Evolutionary conservation across 1,140 invertebrate genomes (phyloP).

Genomic region (Neodiprion lecontei): DNA sequence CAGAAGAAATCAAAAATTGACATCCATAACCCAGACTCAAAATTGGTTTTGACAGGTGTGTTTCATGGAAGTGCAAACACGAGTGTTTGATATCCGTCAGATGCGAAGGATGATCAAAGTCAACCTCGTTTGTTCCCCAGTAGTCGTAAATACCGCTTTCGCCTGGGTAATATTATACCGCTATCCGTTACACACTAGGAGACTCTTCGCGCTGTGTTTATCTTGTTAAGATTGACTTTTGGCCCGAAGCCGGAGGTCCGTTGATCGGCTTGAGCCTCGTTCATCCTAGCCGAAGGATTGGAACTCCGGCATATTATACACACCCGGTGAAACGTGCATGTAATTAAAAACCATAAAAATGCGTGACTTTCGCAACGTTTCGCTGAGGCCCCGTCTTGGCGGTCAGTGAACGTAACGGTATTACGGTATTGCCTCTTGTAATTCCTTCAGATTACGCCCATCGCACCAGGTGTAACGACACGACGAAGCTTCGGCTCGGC

Average conservation of each 20-base stretch:
- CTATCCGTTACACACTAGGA: not conserved
- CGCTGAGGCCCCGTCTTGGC: not conserved
- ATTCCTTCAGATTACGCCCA: not conserved
- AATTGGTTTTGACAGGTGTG: no score
- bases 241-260: not conserved
- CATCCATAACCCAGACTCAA: no score
- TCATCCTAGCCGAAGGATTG: not conserved
- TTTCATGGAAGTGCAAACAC: no score
- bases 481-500: no score
- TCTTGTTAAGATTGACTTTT: not conserved
- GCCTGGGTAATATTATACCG: not conserved
- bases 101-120: no score
- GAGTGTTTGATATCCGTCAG: no score
- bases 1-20: no score
- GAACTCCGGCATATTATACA: not conserved
- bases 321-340: not conserved
- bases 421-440: not conserved
- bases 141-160: not conserved
- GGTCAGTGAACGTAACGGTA: constrained; percentile 1
- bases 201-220: not conserved
- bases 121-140: not conserved
- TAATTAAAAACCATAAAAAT: constrained; percentile 1
- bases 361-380: constrained; percentile 4
- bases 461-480: not conserved
- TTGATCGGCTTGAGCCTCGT: not conserved